A percentile compares a stretch with the other conserved stretches of the same genome.
Conservation (phyloP, 2,888 invertebrate genomes). For the Ectemnius continuus region DNA sequence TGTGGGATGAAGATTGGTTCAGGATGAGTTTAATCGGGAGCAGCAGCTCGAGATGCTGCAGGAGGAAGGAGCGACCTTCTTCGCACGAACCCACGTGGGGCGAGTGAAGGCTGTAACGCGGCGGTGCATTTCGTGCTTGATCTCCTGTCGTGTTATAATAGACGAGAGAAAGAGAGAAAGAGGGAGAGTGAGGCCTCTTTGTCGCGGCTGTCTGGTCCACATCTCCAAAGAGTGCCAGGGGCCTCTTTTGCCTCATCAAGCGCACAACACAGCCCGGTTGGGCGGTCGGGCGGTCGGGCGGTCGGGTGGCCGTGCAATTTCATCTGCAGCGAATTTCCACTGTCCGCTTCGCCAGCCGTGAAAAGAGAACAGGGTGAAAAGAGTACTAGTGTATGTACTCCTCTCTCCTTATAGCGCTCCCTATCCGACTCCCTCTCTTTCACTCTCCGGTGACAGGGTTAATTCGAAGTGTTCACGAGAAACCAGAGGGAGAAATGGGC, state of each 20-base stretch:
- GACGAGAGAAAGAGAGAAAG: background rate
- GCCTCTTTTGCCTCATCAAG: no score
- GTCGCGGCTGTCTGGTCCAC: background rate
- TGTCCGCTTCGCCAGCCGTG: background rate
- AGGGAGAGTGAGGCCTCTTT: background rate
- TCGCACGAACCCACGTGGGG: background rate
- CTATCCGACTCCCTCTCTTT: no score
- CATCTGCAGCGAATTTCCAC: conserved; percentile 37
- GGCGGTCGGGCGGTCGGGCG: no score
- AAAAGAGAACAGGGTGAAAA: no score
- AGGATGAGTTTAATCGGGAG: background rate
- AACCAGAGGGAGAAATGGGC: conserved; percentile 24
- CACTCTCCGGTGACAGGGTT: conserved; percentile 57
- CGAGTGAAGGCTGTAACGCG: background rate
- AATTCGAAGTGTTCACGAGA: conserved; percentile 48
- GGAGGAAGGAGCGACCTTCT: background rate
- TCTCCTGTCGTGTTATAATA: conserved; percentile 7
- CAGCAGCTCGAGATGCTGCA: background rate
- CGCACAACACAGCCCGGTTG: background rate
- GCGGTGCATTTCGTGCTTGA: background rate
- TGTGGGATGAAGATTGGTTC: no score
- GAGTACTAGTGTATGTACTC: no score
- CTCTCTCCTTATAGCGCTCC: background rate
- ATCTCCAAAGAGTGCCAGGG: background rate
- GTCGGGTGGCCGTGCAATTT: conserved; percentile 25